Evolutionary conservation across 2,797 vertebrate species (phyloP).

Genomic region (Syngnathus rostellatus): DNA sequence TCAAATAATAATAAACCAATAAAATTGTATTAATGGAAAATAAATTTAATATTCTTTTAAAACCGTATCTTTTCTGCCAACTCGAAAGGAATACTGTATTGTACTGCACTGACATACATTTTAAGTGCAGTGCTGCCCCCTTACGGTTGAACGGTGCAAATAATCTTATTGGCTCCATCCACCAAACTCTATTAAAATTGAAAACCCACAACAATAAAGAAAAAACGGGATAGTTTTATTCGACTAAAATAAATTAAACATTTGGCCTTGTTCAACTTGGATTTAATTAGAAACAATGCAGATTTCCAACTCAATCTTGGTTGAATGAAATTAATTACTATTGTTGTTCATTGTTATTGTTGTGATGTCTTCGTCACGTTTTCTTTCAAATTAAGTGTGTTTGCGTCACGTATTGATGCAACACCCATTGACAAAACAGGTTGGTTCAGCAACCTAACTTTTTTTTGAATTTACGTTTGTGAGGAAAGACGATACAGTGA

Average conservation of each 20-base stretch:
- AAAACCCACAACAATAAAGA: too few species aligned
- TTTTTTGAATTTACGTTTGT: not conserved
- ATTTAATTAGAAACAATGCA: too few species aligned
- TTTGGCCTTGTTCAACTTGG: too few species aligned
- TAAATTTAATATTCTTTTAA: not conserved
- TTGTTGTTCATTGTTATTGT: too few species aligned
- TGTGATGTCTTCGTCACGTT: not conserved
- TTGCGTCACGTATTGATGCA: slow-evolving; percentile 11
- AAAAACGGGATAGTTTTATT: too few species aligned
- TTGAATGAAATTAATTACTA: too few species aligned
- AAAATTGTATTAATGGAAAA: not conserved
- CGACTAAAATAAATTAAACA: too few species aligned
- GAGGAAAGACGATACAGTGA: slow-evolving; percentile 5
- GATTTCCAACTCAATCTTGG: too few species aligned
- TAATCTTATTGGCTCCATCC: not conserved
- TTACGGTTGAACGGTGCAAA: slow-evolving; percentile 34
- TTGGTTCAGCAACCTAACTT: slow-evolving; percentile 13
- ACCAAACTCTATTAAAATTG: too few species aligned
- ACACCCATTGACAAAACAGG: slow-evolving; percentile 22
- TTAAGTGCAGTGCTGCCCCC: slow-evolving; percentile 52
- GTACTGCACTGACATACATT: not conserved
- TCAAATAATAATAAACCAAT: not conserved
- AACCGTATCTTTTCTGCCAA: not conserved
- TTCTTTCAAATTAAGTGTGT: too few species aligned
- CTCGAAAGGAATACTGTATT: not conserved